Base-by-base conservation (phyloP, 2,797 vertebrate genomes). In the Mus minutoides region DNA sequence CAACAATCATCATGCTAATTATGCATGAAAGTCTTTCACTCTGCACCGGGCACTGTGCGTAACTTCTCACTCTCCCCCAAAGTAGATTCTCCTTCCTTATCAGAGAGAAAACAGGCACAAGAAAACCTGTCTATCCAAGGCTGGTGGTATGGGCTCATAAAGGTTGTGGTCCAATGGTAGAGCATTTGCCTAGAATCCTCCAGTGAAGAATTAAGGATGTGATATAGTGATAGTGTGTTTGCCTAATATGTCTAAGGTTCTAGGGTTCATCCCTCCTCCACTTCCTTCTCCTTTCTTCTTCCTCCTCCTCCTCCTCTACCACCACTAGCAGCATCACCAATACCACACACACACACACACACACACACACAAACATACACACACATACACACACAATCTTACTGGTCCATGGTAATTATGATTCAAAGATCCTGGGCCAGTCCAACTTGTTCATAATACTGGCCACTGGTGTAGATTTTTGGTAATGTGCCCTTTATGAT, bases 291-390 rank as follows among this genome's bases (percentile, higher is more conserved):
- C 34, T 80, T 1, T 80, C 17, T 1, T 40, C 22, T 12, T 37
- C n/a, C 24, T 43, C 13, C 13, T 82, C 2, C 24, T 40, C 7
- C 54, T 16, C 13, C 9, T 40, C 22, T 37, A 19, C 26, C 2
- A 4, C 54, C 13, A 82, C 49, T 37, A 40, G 6, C 79, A 82
- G 0, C 56, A 60, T 1, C 34, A 56, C 6, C n/a, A 71, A 12
- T 37, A 67, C 17, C 43, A 24, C 40, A 54, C 46, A 10, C 40
- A 52, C 46, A 10, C 40, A 52, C 62, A 21, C 37, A 62, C 58
- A 84, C 60, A 84, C 60, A 85, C 62, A 85, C 60, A 64, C 40
- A 83, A 37, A 83, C 56, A 83, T 37, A 83, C 80, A 83, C 60
- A 85, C 64, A 58, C 85, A 46, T 40, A 60, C 73, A 49, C 56